These are phyloP conservation scores for Patella caerulea DNA, from an alignment of 2,888 invertebrate genomes.

Conservation along the genomic window DNA sequence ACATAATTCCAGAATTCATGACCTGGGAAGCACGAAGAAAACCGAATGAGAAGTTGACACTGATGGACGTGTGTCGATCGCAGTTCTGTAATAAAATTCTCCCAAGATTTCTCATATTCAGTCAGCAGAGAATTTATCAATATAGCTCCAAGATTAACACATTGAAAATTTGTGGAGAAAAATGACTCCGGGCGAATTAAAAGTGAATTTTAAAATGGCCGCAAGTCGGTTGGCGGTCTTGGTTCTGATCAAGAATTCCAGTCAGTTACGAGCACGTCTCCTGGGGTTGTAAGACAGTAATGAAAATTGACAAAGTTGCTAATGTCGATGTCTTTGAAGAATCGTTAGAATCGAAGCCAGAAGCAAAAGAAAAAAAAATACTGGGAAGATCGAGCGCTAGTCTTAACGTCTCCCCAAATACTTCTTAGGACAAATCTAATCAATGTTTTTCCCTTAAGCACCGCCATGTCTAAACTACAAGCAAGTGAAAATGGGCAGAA, in stretches of 20 bases:
- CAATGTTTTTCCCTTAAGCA: background rate
- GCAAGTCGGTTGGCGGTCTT: conserved; percentile 16
- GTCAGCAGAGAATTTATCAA: conserved; percentile 23
- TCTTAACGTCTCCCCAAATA: conserved; percentile 1
- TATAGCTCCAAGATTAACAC: conserved; percentile 27
- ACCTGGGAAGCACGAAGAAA: no score
- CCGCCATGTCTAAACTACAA: background rate
- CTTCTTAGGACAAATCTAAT: conserved; percentile 9
- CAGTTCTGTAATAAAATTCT: background rate
- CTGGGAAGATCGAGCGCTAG: background rate
- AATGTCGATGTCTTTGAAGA: conserved; percentile 55
- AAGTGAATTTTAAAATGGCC: conserved; percentile 21
- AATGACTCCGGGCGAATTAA: conserved; percentile 33
- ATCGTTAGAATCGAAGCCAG: conserved; percentile 12
- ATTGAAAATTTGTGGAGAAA: conserved; percentile 38
- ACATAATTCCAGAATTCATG: no score
- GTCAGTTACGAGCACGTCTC: conserved; percentile 37
- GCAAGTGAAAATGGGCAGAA: background rate
- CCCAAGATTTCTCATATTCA: conserved; percentile 15
- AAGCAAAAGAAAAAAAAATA: conserved; percentile 1
- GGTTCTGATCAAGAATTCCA: conserved; percentile 34
- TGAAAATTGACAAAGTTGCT: conserved; percentile 59
- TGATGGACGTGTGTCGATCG: no score
- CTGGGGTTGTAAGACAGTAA: conserved; percentile 43
- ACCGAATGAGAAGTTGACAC: no score